phyloP scores from a whole-genome alignment of 2,888 invertebrate species.

The Lithophane semibrunnea region DNA sequence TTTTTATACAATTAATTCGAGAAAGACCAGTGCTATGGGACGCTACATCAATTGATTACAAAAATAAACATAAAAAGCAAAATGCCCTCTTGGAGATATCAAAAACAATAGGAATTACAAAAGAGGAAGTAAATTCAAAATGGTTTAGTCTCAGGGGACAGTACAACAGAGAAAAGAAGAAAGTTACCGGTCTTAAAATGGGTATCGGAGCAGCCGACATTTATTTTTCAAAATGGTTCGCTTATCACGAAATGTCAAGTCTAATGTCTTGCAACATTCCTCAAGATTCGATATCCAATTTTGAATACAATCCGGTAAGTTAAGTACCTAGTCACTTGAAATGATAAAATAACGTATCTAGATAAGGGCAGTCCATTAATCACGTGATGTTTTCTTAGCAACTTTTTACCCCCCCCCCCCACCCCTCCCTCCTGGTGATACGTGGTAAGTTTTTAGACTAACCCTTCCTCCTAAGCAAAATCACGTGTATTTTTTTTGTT shows the following conservation, averaged over 20 bases:
- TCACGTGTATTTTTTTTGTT: no score
- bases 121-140: slow-evolving; percentile 1
- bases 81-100: background rate
- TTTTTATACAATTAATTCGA: background rate
- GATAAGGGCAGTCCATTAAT: background rate
- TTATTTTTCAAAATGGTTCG: slow-evolving; percentile 6
- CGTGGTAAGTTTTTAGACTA: no score
- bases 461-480: no score
- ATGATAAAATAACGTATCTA: background rate
- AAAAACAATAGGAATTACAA: slow-evolving; percentile 4
- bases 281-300: background rate
- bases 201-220: background rate
- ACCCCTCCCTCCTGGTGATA: no score
- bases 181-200: background rate
- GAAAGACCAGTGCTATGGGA: slow-evolving; percentile 3
- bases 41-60: background rate
- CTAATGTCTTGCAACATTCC: background rate
- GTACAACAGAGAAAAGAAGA: slow-evolving; percentile 2
- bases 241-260: slow-evolving; percentile 1
- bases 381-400: no score
- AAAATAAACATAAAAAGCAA: background rate
- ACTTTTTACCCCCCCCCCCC: no score
- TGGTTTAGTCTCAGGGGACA: slow-evolving; percentile 3
- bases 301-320: slow-evolving; percentile 1
- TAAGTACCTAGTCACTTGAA: background rate